Evolutionary conservation across 2,113 vertebrate genomes (phyloP).

Genomic region (Xenopus tropicalis): UCB_Xtro_10.0 CM004443.2:44664001-44664500

Average conservation of each 20-base stretch:
- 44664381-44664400: slow-evolving; percentile 83
- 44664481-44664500: slow-evolving; percentile 62
- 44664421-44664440: slow-evolving; percentile 66
- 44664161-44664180: slow-evolving; percentile 62
- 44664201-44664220: slow-evolving; percentile 48
- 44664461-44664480: slow-evolving; percentile 67
- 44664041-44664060: too few species aligned
- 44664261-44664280: slow-evolving; percentile 61
- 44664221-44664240: slow-evolving; percentile 49
- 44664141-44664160: slow-evolving; percentile 80
- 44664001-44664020: too few species aligned
- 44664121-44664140: slow-evolving; percentile 75
- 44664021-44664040: too few species aligned
- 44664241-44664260: slow-evolving; percentile 57
- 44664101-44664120: slow-evolving; percentile 63
- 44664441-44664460: slow-evolving; percentile 63
- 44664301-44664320: slow-evolving; percentile 77
- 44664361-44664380: slow-evolving; percentile 79
- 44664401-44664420: slow-evolving; percentile 85
- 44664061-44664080: slow-evolving; percentile 24
- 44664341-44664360: slow-evolving; percentile 71
- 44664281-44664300: slow-evolving; percentile 73
- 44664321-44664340: slow-evolving; percentile 69
- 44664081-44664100: slow-evolving; percentile 60
- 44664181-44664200: slow-evolving; percentile 33